Conservation (phyloP, 1,140 invertebrate species). For the roundworm (Caenorhabditis elegans) region DNA sequence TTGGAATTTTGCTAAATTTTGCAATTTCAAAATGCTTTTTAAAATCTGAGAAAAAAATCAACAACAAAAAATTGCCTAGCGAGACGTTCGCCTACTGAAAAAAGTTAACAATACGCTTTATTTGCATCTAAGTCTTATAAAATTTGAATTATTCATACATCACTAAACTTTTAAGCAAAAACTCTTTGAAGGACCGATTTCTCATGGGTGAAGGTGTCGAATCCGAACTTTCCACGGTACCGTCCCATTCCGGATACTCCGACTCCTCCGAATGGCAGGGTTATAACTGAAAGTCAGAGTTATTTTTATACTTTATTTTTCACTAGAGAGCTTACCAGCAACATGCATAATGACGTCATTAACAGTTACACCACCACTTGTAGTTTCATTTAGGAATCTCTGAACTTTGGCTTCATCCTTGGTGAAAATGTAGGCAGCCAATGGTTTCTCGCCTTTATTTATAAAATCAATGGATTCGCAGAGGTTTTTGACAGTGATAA, state of each 20-base stretch:
- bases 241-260: slow-evolving; percentile 85
- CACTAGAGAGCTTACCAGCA: too few species aligned
- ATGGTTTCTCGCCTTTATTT: slow-evolving; percentile 55
- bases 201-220: slow-evolving; percentile 88
- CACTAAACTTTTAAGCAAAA: too few species aligned
- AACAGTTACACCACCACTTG: slow-evolving; percentile 80
- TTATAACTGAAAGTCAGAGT: slow-evolving; percentile 65
- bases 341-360: slow-evolving; percentile 91
- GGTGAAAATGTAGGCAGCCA: slow-evolving; percentile 52
- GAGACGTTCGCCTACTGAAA: too few species aligned
- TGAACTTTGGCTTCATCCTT: slow-evolving; percentile 44
- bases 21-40: too few species aligned
- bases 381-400: slow-evolving; percentile 71
- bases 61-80: too few species aligned
- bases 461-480: slow-evolving; percentile 58
- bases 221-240: slow-evolving; percentile 87
- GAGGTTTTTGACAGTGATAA: slow-evolving; percentile 55
- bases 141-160: too few species aligned
- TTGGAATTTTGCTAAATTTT: too few species aligned
- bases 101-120: too few species aligned
- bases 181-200: slow-evolving; percentile 75
- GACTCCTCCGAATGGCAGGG: slow-evolving; percentile 73
- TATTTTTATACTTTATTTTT: too few species aligned
- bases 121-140: too few species aligned
- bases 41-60: too few species aligned